phyloP scores from a whole-genome alignment of 92 coral and sea anemone genomes.

The Epizoanthus stellaris region DNA sequence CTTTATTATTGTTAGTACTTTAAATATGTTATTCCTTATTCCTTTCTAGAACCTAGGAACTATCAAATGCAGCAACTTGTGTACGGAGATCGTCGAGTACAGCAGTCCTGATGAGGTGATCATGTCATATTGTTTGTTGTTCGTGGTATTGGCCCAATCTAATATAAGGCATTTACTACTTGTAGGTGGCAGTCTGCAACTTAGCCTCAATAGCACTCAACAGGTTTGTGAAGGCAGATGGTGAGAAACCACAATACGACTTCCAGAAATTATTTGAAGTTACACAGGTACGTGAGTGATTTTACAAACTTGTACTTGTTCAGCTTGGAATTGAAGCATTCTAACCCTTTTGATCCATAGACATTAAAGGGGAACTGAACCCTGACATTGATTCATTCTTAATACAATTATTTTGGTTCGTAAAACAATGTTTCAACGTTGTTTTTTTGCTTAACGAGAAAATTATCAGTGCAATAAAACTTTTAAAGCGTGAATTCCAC shows the following conservation, averaged over 20 bases:
- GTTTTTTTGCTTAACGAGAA: no score
- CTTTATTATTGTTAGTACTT: neutral
- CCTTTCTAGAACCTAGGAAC: slow-evolving; percentile 88
- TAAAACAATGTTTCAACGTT: no score
- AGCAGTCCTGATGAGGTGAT: slow-evolving; percentile 92
- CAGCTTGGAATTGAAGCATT: no score
- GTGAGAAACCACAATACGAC: slow-evolving; percentile 70
- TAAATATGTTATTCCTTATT: neutral
- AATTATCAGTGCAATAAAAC: no score
- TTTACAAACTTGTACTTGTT: neutral
- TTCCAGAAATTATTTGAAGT: slow-evolving; percentile 97
- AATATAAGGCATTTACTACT: neutral
- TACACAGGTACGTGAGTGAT: slow-evolving; percentile 68
- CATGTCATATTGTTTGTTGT: neutral
- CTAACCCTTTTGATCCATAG: neutral
- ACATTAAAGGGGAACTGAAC: no score
- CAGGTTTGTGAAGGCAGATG: slow-evolving; percentile 85
- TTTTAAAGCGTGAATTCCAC: no score
- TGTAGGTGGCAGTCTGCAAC: slow-evolving; percentile 97
- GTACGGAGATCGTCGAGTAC: slow-evolving; percentile 97
- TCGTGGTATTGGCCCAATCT: no score
- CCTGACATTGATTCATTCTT: no score
- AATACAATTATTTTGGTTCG: no score
- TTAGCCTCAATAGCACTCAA: slow-evolving; percentile 96
- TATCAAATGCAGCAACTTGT: slow-evolving; percentile 96